Conservation (phyloP, 2,113 vertebrate species). For the human region GRCh38 chr9:104451001-104451500, state of each 20-base stretch:
- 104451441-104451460: no score
- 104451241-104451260: background rate
- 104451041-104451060: background rate
- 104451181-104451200: background rate
- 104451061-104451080: background rate
- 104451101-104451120: background rate
- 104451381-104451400: background rate
- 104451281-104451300: background rate
- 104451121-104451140: background rate
- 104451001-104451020: background rate
- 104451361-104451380: background rate
- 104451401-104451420: background rate
- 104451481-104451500: background rate
- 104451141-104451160: background rate
- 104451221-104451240: background rate
- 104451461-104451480: background rate
- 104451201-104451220: background rate
- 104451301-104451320: background rate
- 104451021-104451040: background rate
- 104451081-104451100: background rate
- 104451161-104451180: background rate
- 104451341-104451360: background rate
- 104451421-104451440: background rate
- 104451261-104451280: background rate
- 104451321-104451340: background rate